Evolutionary conservation across 2,797 vertebrate species (phyloP), one percentile per base, ranked within the genome.

Genomic region (Eutrigla gurnardus): DNA sequence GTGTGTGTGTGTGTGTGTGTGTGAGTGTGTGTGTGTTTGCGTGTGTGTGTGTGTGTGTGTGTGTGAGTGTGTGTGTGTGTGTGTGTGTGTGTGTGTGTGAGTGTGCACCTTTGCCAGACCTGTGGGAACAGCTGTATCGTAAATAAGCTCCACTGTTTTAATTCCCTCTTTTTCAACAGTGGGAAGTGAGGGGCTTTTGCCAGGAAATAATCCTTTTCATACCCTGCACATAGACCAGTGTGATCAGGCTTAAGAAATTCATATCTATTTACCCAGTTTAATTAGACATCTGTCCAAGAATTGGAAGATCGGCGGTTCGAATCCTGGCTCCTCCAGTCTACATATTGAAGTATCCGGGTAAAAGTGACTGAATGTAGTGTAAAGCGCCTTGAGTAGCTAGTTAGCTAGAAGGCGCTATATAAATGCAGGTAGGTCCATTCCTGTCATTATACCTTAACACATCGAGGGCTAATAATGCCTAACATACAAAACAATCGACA

Each of bases 141-240:
- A 53, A 82, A 60, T 54, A 33, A 86, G 40, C 68, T 70, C 42
- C 59, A 69, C 59, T 45, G 63, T 73, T 80, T 81, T 59, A 74
- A 81, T 82, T 70, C 77, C 18, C 69, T 59, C 57, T 45, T 65
- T 43, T 75, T 55, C 60, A 79, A 59, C 79, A 80, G 73, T 8
- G 45, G 33, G 14, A 39, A 57, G 18, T 45, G 40, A 52, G 32
- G 5, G 55, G 35, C 25, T 65, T 73, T 74, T 2, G 1, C 36
- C 4, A 42, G 12, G n/a, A 54, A 78, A 65, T 6, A 73, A 60
- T 54, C 18, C 25, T 74, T 84, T 84, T 73, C 14, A 61, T 37
- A 47, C 13, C 7, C 35, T 42, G 36, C 13, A 14, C n/a, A 65
- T 32, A 76, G 43, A 79, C 54, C 14, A 68, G 45, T 46, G 37